Conservation (phyloP, 1,140 invertebrate genomes). For the Ceratina japonica region DNA sequence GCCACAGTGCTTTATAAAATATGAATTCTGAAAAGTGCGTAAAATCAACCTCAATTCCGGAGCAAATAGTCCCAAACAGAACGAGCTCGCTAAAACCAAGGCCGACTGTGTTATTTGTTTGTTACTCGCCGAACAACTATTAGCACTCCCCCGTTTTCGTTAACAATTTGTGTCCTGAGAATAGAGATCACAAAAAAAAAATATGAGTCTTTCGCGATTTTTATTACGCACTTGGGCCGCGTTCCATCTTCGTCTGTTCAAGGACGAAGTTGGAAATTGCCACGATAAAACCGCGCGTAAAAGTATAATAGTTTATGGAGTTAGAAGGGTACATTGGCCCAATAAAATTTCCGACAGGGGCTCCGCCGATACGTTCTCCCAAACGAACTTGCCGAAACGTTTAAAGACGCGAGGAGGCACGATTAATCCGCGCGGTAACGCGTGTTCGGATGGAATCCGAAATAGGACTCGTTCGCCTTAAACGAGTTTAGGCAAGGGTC, state of each 20-base stretch:
- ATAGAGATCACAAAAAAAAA: too few relatives aligned
- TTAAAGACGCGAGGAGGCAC: too few relatives aligned
- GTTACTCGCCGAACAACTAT: too few relatives aligned
- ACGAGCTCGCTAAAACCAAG: neutral
- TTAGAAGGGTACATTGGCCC: slow-evolving; percentile 32
- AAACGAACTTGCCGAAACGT: too few relatives aligned
- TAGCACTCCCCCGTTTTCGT: too few relatives aligned
- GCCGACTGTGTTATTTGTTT: too few relatives aligned
- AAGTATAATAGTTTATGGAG: slow-evolving; percentile 59
- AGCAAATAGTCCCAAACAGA: too few relatives aligned
- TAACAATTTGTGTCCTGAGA: neutral
- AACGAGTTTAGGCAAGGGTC: neutral
- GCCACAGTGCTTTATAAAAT: slow-evolving; percentile 7
- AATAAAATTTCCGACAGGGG: slow-evolving; percentile 49
- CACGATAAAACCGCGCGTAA: slow-evolving; percentile 52
- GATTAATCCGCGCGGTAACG: too few relatives aligned
- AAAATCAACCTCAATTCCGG: too few relatives aligned
- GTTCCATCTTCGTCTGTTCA: slow-evolving; percentile 19
- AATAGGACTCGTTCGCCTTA: neutral
- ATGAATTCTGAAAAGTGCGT: neutral
- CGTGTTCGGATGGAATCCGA: neutral
- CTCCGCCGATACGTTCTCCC: too few relatives aligned
- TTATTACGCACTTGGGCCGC: slow-evolving; percentile 9
- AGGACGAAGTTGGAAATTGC: slow-evolving; percentile 37
- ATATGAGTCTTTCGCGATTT: neutral